Conservation (phyloP, 1,140 invertebrate genomes). For the Argopecten irradians region DNA sequence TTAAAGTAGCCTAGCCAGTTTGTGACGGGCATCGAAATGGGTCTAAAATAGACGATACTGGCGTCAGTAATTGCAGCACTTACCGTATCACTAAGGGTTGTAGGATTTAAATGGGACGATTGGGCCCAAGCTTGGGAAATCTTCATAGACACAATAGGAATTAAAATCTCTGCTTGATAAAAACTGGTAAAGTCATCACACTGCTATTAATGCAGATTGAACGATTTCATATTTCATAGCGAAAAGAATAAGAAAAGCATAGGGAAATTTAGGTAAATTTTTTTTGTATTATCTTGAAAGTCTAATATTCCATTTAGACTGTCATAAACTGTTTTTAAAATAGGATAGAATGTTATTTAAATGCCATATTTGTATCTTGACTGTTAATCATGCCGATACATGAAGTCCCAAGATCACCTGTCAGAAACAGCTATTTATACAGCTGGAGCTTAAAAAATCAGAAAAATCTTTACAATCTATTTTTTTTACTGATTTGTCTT, state of each 20-base stretch:
- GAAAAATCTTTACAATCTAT: conserved; percentile 11
- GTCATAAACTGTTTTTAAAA: conserved; percentile 18
- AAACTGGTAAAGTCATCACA: not conserved
- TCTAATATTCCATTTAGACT: conserved; percentile 18
- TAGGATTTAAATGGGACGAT: conserved; percentile 2
- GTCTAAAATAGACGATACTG: not conserved
- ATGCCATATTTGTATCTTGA: not conserved
- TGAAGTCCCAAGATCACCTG: not conserved
- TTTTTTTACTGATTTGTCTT: conserved; percentile 10
- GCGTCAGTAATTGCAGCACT: conserved; percentile 20
- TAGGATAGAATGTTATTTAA: not conserved
- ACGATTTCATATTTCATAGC: not conserved
- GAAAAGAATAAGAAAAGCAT: conserved; percentile 17
- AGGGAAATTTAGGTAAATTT: not conserved
- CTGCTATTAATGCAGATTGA: not conserved
- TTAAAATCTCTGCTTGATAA: conserved; percentile 17
- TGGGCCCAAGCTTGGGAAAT: conserved; percentile 4
- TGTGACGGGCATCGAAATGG: conserved; percentile 14
- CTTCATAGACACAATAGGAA: conserved; percentile 17
- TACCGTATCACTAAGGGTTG: conserved; percentile 14
- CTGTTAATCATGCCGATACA: not conserved
- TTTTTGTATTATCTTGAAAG: not conserved
- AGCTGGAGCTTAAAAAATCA: not conserved
- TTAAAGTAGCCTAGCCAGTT: not conserved
- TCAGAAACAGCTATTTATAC: not conserved